Conservation (phyloP, 2,113 vertebrate species). For the Campylomormyrus tamandua region DNA sequence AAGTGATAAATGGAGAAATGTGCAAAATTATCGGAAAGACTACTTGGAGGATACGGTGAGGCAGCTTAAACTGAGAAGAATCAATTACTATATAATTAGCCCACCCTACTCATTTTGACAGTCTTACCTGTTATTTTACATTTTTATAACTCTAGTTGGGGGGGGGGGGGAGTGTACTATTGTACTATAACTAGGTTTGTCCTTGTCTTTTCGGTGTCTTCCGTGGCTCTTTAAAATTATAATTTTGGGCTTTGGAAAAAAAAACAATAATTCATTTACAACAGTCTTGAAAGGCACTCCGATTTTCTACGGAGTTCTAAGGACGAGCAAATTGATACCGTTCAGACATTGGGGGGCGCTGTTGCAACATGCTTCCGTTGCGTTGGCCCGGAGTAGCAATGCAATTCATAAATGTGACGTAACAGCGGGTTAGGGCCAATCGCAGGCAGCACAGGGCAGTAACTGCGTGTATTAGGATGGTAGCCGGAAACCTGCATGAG, state of each 20-base stretch:
- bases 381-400: background rate
- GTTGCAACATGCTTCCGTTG: background rate
- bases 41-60: background rate
- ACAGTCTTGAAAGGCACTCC: background rate
- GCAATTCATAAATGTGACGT: background rate
- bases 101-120: background rate
- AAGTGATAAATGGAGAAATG: background rate
- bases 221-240: background rate
- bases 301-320: background rate
- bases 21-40: background rate
- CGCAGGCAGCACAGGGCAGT: background rate
- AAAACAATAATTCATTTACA: background rate
- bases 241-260: background rate
- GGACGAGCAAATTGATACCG: background rate
- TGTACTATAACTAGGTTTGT: background rate
- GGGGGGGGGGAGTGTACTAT: too few relatives aligned
- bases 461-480: background rate
- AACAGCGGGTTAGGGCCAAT: background rate
- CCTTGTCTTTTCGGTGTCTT: background rate
- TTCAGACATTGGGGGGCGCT: slow-evolving; percentile 4
- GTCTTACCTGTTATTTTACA: background rate
- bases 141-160: too few relatives aligned
- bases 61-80: background rate
- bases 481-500: too few relatives aligned
- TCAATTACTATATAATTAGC: background rate